Base-by-base conservation (phyloP, 2,888 invertebrate species). In the Epirrhoe alternata region DNA sequence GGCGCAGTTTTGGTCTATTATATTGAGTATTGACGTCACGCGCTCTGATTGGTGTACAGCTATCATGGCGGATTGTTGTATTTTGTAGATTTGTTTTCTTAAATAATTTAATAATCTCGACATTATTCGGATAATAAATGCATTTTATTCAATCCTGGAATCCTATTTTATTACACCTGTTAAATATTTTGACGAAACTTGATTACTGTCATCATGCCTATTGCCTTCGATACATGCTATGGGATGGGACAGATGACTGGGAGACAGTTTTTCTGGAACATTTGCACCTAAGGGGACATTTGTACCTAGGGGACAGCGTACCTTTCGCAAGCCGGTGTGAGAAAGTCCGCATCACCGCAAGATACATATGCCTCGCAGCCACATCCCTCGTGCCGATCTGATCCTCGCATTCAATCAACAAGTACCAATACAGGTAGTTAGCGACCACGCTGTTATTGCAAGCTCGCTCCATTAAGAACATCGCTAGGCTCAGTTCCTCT, bases 341-440 rank as follows among this genome's bases (percentile, higher is more conserved):
- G 90, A 99, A 98, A 79, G 97, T 96, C 84, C 96, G 95, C 95
- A 98, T 96, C 30, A 99, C 98, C 68, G 96, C 96, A 57, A 96
- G 93, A 86, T 99, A 99, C 98, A 99, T 98, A 77, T 96, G 95
- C 53, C 96, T 92, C 0, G 96, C 95, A 56, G 94, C 94, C 59
- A 94, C 94, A 82, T 98, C 97, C 85, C 97, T 97, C 75, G 96
- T 96, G 92, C 93, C 33, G 94, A 95, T 83, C 73, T 96, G 96
- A 87, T 98, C 98, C 88, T 98, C 98, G 86, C 98, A 98, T 90
- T 99, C 99, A 69, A 99, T 97, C 66, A 97, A 95, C 73, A 98
- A 93, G 92, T 98, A 98, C 99, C 99, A 99, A 92, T 98, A 99
- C 76, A 99, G 96, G 88, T 99, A 99, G 94, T 99, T 99, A 55